Conservation (phyloP, 2,888 invertebrate species). For the Agriopis aurantiaria region DNA sequence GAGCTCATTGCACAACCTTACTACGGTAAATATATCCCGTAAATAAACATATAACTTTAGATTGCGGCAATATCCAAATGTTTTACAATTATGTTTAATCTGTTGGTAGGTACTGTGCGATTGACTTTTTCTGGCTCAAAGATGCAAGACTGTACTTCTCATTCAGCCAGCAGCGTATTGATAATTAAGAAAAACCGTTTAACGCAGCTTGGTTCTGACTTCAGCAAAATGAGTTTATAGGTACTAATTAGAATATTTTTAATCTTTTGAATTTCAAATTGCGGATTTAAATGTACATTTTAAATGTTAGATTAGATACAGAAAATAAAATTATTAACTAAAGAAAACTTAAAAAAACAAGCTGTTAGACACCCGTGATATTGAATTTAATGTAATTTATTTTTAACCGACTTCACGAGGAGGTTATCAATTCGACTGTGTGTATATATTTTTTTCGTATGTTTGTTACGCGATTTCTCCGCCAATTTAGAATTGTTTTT, state of each 20-base stretch:
- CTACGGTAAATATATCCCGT: no score
- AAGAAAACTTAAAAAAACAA: background rate
- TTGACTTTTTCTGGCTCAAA: background rate
- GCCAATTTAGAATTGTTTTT: no score
- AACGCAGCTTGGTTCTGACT: constrained; percentile 64
- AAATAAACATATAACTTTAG: no score
- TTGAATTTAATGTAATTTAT: no score
- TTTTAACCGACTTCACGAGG: no score
- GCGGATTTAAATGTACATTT: background rate
- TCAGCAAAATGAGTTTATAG: constrained; percentile 61
- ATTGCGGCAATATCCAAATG: no score
- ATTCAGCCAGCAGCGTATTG: constrained; percentile 71
- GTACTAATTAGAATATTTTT: constrained; percentile 69
- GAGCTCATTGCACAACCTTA: no score
- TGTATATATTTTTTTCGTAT: no score
- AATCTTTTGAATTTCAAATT: constrained; percentile 44
- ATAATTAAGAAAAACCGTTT: constrained; percentile 59
- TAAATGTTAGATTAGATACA: background rate
- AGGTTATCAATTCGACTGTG: no score
- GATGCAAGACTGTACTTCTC: constrained; percentile 24
- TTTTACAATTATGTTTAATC: background rate
- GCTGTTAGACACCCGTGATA: no score
- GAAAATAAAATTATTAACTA: no score
- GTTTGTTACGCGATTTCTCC: no score
- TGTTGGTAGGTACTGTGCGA: background rate